Evolutionary conservation across 2,888 invertebrate species (phyloP).

Genomic region (Dusona sp.): DNA sequence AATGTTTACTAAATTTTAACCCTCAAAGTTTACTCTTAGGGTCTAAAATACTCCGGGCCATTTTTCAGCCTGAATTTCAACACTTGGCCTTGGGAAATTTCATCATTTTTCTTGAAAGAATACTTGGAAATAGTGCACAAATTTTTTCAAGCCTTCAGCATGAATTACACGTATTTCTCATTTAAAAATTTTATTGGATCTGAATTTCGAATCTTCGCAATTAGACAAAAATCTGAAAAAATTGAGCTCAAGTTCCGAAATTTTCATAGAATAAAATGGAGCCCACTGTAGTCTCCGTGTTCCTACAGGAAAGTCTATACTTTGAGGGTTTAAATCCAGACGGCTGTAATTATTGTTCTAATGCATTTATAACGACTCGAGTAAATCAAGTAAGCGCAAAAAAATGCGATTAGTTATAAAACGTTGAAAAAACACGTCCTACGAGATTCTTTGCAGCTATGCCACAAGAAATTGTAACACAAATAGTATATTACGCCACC

Average conservation of each 20-base stretch:
- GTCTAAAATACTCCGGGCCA: not conserved
- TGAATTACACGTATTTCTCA: too few relatives aligned
- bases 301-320: not conserved
- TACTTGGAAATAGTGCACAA: not conserved
- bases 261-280: not conserved
- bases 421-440: not conserved
- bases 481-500: not conserved
- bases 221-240: not conserved
- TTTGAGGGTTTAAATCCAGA: slow-evolving; percentile 1
- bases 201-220: too few relatives aligned
- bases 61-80: not conserved
- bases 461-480: not conserved
- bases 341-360: slow-evolving; percentile 13
- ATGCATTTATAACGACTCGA: not conserved
- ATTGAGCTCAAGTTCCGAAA: not conserved
- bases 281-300: not conserved
- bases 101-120: not conserved
- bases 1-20: not conserved
- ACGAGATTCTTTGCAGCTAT: slow-evolving; percentile 13
- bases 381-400: not conserved
- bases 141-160: too few relatives aligned
- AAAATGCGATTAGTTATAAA: not conserved
- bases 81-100: not conserved
- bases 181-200: too few relatives aligned
- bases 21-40: not conserved